Conservation (phyloP, 2,113 vertebrate genomes). For the Pluvialis apricaria region DNA sequence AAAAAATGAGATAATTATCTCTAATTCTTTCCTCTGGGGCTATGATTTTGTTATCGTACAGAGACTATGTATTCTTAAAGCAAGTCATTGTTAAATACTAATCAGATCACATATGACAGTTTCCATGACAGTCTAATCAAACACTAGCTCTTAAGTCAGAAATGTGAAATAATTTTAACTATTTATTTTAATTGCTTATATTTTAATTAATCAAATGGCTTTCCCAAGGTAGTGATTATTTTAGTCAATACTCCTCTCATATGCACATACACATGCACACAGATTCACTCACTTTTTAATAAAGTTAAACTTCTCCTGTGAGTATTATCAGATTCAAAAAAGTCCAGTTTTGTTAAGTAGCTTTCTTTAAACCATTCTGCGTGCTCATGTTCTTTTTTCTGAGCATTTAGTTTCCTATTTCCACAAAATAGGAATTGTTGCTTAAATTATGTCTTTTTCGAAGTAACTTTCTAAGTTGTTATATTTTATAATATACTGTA, state of each 20-base stretch:
- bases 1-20: constrained; percentile 33
- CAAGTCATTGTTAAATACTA: neutral
- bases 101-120: neutral
- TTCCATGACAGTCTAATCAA: constrained; percentile 28
- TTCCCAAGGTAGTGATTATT: neutral
- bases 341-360: neutral
- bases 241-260: constrained; percentile 8
- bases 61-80: neutral
- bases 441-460: neutral
- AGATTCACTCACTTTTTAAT: neutral
- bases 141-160: neutral
- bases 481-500: neutral
- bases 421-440: neutral
- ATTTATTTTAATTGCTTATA: constrained; percentile 21
- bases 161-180: neutral
- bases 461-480: neutral
- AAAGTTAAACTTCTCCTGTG: neutral
- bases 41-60: neutral
- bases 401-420: neutral
- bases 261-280: neutral
- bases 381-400: neutral
- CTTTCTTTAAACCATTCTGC: neutral
- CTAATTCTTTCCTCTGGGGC: neutral
- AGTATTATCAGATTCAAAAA: neutral
- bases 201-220: constrained; percentile 10